Base-by-base conservation (phyloP, 1,140 invertebrate species). In the Paracyclopina nana region DNA sequence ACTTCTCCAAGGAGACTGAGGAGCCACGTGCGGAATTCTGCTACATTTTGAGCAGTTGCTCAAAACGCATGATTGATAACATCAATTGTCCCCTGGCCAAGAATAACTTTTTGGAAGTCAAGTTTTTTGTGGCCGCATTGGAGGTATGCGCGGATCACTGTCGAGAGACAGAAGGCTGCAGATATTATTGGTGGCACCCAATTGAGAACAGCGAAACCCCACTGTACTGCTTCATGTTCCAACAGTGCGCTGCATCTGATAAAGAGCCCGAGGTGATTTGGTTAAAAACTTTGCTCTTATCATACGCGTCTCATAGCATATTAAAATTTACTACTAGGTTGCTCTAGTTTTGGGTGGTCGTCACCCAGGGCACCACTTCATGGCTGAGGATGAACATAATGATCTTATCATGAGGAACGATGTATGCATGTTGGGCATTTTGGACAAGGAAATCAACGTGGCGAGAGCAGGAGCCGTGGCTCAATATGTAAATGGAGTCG, bases 61-160 rank as follows among this genome's bases (percentile, higher is more conserved):
- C 50, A 22, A 52, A 52, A 38, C 14, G 50, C 4, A 52, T 52
- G 50, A 27, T 52, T n/a, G 50, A 52, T 24, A 52, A 52, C 6
- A 18, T 38, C 4, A 18, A 46, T 18, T 52, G 50, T 25, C 12
- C 31, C 40, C 14, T 52, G 12, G 50, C 38, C 14, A 40, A 44
- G 20, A 52, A 52, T 27, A 52, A 52, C 28, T 52, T 52, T 41
- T 18, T 52, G 40, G 50, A 46, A n/a, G 50, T 52, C 24, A 52
- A 52, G 25, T 40, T 52, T 16, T 52, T 52, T 52, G 50, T 52
- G 6, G 30, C 16, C 11, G n/a, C 22, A 4, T 14, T 5, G 4
- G 50, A 44, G 4, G 38, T 12, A 16, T 52, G 50, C 40, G 11
- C 22, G 28, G 20, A 9, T 6, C 50, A 52, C 24, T 52, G 50